Evolutionary conservation across 2,888 invertebrate genomes (phyloP).

Genomic region (Lycophotia porphyrea): DNA sequence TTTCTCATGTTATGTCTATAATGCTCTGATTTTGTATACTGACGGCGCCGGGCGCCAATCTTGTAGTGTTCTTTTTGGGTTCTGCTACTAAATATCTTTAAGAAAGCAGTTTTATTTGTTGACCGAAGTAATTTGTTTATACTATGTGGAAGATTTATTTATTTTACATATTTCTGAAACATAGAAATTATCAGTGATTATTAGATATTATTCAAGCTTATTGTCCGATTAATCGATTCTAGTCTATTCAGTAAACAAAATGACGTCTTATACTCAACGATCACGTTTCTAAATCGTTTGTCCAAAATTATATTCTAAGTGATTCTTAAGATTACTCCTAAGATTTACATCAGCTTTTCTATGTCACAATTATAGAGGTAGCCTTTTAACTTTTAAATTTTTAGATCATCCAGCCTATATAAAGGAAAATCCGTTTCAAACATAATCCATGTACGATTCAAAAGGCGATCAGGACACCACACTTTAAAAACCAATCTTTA

Average conservation of each 20-base stretch:
- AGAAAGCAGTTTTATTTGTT: neutral
- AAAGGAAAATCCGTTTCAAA: neutral
- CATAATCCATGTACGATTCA: neutral
- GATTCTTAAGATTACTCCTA: neutral
- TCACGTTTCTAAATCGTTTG: neutral
- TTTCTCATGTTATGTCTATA: slow-evolving; percentile 66
- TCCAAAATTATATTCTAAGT: neutral
- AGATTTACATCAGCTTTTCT: neutral
- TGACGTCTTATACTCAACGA: neutral
- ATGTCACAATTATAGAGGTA: neutral
- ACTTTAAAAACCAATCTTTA: slow-evolving; percentile 53
- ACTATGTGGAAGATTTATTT: neutral
- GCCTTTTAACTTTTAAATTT: neutral
- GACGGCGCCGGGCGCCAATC: slow-evolving; percentile 19
- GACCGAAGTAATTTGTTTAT: neutral
- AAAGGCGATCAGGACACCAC: slow-evolving; percentile 25
- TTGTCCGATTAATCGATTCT: neutral
- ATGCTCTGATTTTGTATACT: slow-evolving; percentile 44
- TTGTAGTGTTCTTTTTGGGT: neutral
- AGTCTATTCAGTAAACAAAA: neutral
- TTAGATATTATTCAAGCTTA: neutral
- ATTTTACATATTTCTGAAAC: neutral
- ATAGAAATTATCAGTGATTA: neutral
- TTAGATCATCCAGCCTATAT: neutral
- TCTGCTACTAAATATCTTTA: neutral